Base-by-base conservation (phyloP, 2,113 vertebrate genomes). In the Sinocyclocheilus grahami region DNA sequence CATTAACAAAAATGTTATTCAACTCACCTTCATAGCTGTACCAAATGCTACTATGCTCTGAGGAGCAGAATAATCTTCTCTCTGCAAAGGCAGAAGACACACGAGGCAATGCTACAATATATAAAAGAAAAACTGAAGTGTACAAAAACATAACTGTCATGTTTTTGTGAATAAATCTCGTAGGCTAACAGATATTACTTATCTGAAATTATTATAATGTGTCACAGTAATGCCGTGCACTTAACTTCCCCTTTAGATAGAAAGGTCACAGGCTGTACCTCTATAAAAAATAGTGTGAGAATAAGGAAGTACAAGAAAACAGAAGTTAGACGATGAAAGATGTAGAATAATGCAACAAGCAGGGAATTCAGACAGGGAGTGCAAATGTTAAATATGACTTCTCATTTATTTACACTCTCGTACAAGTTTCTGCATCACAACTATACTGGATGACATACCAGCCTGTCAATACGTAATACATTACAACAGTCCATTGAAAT, bases 1-100 rank as follows among this genome's bases (percentile, higher is more conserved):
- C 1, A 13, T 42, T 65, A 83, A 53, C 22, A 39, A 75, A 18
- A 39, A 48, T 24, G 14, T 55, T 22, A 42, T 46, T 22, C 3
- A 84, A 51, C 86, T 78, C 75, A 89, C 86, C 88, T 12, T 82
- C 46, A 8, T 78, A 89, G 14, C 75, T 80, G 67, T 78, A 87
- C 88, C 88, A 87, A 1, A 85, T 0, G 39, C 24, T 84, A 4
- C 10, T 0, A 0, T 20, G 3, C 12, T 86, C 69, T 39, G 84
- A 87, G 30, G 86, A 87, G 22, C 88, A 87, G 3, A 83, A 9
- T 14, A 87, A 75, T 1, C 18, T 51, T 20, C 62, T 82, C 16
- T 83, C 78, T 33, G 77, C 1, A 24, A 24, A 77, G 48, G 2
- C 39, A 27, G 46, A 83, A n/a, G 27, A 27, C 55, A 27, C n/a